These are phyloP conservation scores for Nothoprocta pentlandii DNA, from an alignment of 2,113 vertebrate species.

Conservation along the genomic window DNA sequence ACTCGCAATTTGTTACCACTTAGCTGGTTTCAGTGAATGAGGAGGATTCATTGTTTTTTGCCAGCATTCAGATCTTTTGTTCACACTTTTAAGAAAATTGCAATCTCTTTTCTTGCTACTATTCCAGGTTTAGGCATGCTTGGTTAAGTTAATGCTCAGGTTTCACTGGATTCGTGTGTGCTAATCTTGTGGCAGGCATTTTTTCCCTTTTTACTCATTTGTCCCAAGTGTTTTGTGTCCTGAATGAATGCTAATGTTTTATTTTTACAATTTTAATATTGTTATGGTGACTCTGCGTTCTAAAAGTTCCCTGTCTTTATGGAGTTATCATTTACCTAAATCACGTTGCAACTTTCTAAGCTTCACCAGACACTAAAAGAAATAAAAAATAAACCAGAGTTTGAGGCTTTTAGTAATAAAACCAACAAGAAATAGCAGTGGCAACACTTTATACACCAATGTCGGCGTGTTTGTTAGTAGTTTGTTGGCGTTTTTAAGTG, in stretches of 20 bases:
- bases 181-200: neutral
- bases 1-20: conserved; percentile 68
- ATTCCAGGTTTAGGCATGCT: conserved; percentile 74
- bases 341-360: neutral
- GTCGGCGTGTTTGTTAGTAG: neutral
- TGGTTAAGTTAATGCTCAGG: conserved; percentile 24
- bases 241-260: neutral
- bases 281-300: neutral
- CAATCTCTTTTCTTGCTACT: conserved; percentile 65
- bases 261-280: conserved; percentile 2
- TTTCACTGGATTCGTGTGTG: neutral
- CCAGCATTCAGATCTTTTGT: neutral
- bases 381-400: neutral
- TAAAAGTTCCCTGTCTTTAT: neutral
- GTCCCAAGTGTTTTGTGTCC: neutral
- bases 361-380: neutral
- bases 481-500: neutral
- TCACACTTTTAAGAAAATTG: conserved; percentile 43
- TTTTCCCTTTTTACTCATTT: neutral
- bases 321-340: neutral
- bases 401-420: neutral
- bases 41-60: conserved; percentile 60
- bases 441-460: neutral
- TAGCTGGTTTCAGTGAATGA: conserved; percentile 62
- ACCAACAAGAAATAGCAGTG: neutral